Percentiles rank a stretch among this genome's conserved stretches.
phyloP scores from a whole-genome alignment of 2,888 invertebrate genomes.

The Agonopterix subpropinquella region DNA sequence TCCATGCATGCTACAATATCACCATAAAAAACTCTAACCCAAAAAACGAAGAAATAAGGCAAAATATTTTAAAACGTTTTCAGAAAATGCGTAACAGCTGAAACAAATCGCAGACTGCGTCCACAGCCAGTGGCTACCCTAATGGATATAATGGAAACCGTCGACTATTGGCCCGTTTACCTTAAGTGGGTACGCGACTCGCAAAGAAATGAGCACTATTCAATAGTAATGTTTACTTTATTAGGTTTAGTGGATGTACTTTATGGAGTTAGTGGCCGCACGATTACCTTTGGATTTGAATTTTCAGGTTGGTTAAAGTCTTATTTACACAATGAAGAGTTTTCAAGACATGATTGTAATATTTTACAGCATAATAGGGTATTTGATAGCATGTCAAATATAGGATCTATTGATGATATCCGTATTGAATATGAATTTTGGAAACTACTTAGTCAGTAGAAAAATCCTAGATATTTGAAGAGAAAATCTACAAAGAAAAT shows the following conservation, averaged over 20 bases:
- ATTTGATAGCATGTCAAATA: too few relatives aligned
- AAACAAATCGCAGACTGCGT: conserved; percentile 48
- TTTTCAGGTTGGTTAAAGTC: too few relatives aligned
- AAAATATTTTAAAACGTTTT: conserved; percentile 47
- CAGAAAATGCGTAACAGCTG: conserved; percentile 42
- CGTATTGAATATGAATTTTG: too few relatives aligned
- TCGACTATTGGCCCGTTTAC: conserved; percentile 36
- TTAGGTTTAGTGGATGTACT: conserved; percentile 2
- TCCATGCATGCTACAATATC: too few relatives aligned
- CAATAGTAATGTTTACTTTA: conserved; percentile 8
- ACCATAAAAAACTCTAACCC: conserved; percentile 10
- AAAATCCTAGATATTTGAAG: too few relatives aligned
- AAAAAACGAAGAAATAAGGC: conserved; percentile 51
- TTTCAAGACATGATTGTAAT: too few relatives aligned
- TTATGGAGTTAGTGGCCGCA: not conserved
- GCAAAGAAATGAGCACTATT: conserved; percentile 22
- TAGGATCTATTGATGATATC: too few relatives aligned
- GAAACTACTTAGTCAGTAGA: too few relatives aligned
- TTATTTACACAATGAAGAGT: too few relatives aligned
- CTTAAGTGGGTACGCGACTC: conserved; percentile 45
- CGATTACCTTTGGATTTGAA: conserved; percentile 16
- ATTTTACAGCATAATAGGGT: too few relatives aligned
- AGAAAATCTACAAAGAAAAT: too few relatives aligned
- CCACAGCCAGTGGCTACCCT: conserved; percentile 21
- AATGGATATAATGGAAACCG: conserved; percentile 45